Evolutionary conservation across 1,140 invertebrate genomes (phyloP).

Genomic region (Pseudobourletiella spinata): DNA sequence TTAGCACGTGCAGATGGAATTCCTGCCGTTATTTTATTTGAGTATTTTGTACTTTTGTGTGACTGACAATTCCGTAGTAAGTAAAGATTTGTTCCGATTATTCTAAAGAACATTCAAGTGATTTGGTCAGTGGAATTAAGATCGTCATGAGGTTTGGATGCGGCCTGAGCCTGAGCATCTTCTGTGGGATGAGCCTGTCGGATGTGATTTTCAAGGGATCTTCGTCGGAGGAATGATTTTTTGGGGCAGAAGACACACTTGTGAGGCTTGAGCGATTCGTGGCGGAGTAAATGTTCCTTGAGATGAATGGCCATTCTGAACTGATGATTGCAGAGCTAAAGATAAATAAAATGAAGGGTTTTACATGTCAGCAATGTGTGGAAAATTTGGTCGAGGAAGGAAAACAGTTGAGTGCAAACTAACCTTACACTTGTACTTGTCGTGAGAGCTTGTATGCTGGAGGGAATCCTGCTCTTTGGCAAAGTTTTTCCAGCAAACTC

Average conservation of each 20-base stretch:
- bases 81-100: too few species aligned
- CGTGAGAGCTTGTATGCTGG: neutral
- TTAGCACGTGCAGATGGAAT: too few species aligned
- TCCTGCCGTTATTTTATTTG: too few species aligned
- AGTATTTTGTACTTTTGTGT: too few species aligned
- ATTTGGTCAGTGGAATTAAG: too few species aligned
- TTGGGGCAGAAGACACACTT: slow-evolving; percentile 4
- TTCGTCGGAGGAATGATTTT: neutral
- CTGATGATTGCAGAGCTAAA: slow-evolving; percentile 14
- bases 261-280: slow-evolving; percentile 2
- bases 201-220: neutral
- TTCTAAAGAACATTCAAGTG: too few species aligned
- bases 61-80: too few species aligned
- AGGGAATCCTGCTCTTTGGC: neutral
- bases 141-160: too few species aligned
- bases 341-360: neutral
- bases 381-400: neutral
- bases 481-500: slow-evolving; percentile 14
- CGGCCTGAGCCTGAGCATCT: neutral
- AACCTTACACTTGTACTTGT: slow-evolving; percentile 19
- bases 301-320: slow-evolving; percentile 10
- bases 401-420: neutral
- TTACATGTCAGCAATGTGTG: neutral
- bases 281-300: slow-evolving; percentile 12
- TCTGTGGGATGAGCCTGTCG: neutral